Percentiles rank a stretch among this genome's conserved stretches.
phyloP scores from a whole-genome alignment of 1,140 invertebrate genomes.

The Oscheius sp. region DNA sequence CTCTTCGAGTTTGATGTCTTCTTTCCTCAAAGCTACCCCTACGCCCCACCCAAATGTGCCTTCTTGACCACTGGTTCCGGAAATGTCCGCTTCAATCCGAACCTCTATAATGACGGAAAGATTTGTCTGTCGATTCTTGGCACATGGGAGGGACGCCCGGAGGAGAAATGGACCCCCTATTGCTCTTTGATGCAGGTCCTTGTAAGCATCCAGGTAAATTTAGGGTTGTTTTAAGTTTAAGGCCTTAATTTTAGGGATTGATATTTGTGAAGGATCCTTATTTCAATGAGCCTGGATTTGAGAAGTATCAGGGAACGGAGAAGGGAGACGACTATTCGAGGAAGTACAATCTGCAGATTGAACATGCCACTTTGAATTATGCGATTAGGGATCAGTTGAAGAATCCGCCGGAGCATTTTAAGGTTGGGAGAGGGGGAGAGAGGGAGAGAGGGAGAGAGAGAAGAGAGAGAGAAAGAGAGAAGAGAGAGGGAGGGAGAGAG shows the following conservation, averaged over 20 bases:
- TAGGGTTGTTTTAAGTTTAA: not conserved
- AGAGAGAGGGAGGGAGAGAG: not conserved
- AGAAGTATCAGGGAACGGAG: conserved; percentile 67
- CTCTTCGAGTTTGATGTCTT: conserved; percentile 66
- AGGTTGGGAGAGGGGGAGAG: conserved; percentile 21
- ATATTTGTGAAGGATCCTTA: conserved; percentile 93
- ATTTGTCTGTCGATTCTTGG: conserved; percentile 70
- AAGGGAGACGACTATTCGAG: conserved; percentile 64
- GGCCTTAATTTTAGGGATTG: conserved; percentile 67
- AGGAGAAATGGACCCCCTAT: conserved; percentile 96
- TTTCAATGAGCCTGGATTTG: conserved; percentile 96
- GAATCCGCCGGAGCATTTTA: conserved; percentile 69
- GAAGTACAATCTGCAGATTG: conserved; percentile 92
- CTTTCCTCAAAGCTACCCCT: conserved; percentile 64
- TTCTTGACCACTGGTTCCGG: conserved; percentile 69
- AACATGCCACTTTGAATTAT: conserved; percentile 89
- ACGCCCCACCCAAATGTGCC: conserved; percentile 67
- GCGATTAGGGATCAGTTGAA: conserved; percentile 89
- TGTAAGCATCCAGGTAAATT: conserved; percentile 79
- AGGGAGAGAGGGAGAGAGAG: not conserved
- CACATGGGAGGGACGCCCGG: conserved; percentile 95
- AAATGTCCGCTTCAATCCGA: conserved; percentile 69
- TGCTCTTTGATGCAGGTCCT: conserved; percentile 83
- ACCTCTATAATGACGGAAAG: conserved; percentile 69
- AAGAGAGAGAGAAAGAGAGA: not conserved